A percentile compares a stretch with the other conserved stretches of the same genome.
Evolutionary conservation across 2,797 vertebrate genomes (phyloP).

Genomic region (Nyctibius grandis): DNA sequence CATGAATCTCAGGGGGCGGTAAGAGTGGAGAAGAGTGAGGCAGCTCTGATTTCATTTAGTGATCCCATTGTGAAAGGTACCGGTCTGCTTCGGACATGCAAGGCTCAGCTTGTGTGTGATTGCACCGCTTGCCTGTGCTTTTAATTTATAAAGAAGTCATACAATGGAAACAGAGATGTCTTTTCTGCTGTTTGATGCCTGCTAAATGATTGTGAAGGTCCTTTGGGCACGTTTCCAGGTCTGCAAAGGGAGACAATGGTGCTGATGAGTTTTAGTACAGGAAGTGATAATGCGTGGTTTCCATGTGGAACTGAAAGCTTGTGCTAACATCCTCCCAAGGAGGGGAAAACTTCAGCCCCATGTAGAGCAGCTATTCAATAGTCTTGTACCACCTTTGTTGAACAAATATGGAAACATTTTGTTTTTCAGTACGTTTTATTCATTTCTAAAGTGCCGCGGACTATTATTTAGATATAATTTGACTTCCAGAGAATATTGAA

Average conservation of each 20-base stretch:
- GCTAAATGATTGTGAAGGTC: neutral
- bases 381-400: neutral
- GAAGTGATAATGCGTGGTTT: neutral
- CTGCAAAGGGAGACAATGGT: neutral
- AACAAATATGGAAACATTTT: neutral
- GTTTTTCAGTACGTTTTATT: neutral
- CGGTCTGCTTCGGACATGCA: neutral
- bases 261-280: neutral
- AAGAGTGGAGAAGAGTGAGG: neutral
- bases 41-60: neutral
- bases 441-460: neutral
- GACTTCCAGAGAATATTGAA: neutral
- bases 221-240: neutral
- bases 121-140: neutral
- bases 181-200: neutral
- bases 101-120: neutral
- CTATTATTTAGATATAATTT: neutral
- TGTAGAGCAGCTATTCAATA: neutral
- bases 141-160: neutral
- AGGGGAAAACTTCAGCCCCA: neutral
- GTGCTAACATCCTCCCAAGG: neutral
- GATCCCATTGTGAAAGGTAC: neutral
- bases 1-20: neutral
- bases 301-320: neutral
- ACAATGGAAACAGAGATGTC: neutral